Base-by-base conservation (phyloP, 2,888 invertebrate genomes). In the Oligia latruncula region DNA sequence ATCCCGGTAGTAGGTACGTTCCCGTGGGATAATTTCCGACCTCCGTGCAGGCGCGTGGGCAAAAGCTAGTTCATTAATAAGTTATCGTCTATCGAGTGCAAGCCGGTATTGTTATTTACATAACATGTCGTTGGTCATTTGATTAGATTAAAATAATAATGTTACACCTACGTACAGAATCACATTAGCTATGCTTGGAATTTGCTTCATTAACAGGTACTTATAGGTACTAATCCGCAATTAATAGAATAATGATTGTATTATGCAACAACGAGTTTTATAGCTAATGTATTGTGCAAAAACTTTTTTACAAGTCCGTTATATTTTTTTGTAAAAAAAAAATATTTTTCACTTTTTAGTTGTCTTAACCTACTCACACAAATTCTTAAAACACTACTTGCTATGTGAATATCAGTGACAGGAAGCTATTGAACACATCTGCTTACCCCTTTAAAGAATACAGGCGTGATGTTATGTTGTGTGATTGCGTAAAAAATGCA, bases 121-220 rank as follows among this genome's bases (percentile, higher is more conserved):
- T 82, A 80, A 71, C 67, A 9, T 77, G 79, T 71, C 17, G 52
- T 58, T 1, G 62, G 77, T 70, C n/a, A 76, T 70, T 68, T 70
- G 68, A 64, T 80, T 62, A 77, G 11, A 82, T 83, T 73, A 67
- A 83, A 74, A 74, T 78, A 71, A 74, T 85, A 65, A 71, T 77
- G n/a, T 79, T 23, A 67, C 77, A 62, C 77, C 77, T 75, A 85
- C 80, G 4, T 40, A 43, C 55, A 65, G 1, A 29, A 29, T 29
- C 58, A 20, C 29, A 58, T 58, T 58, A 66, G 40, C 13, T 60
- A 58, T 29, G 15, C 35, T 60, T 64, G 70, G 66, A 67, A 77
- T 68, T 74, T 74, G 29, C 60, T 62, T 72, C n/a, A 83, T 74
- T 74, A 64, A 52, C 3, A 67, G 74, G 17, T 67, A 40, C 29